Base-by-base conservation (phyloP, 2,113 vertebrate species). In the Rhagologus leucostigma region DNA sequence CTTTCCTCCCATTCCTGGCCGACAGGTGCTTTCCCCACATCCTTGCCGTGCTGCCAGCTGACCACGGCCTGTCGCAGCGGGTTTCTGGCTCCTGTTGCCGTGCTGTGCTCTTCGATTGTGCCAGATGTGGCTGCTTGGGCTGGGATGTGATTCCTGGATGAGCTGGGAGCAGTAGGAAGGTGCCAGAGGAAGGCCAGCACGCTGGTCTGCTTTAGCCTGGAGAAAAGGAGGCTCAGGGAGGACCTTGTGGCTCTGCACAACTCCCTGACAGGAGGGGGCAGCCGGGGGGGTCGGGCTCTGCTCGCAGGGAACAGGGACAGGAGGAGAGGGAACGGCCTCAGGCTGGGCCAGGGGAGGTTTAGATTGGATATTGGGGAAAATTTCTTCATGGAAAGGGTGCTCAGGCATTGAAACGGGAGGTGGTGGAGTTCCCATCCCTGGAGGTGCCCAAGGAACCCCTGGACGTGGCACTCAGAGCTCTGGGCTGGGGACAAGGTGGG, bases 301-400 rank as follows among this genome's bases (percentile, higher is more conserved):
- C 42, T 80, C 9, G 8, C 67, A 32, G 47, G 46, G 26, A 17
- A 71, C 41, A 71, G 57, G 22, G 67, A 88, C 67, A 65, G 67
- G 32, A 80, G 0, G 0, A 80, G 50, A 4, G 49, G 14, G 1
- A 88, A 41, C 2, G 0, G 27, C 39, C 42, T 13, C 42, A 41
- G 1, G 23, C 1, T 69, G 56, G 0, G 1, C n/a, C n/a, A 39
- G 46, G 23, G n/a, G 0, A 78, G 59, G 55, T 0, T 44, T 2
- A 26, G 9, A 1, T 0, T 32, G 44, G 19, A 46, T 20, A 46
- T 19, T 20, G 17, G 44, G 16, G 19, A 20, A 20, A 46, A 46
- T 60, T 77, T 59, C 53, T 4, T 1, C 53, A 37, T 81, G 68
- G 67, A 37, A 59, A 37, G 22, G 18, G 12, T 2, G 14, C 0